Evolutionary conservation across 2,797 vertebrate genomes (phyloP).

Genomic region (Acomys russatus): DNA sequence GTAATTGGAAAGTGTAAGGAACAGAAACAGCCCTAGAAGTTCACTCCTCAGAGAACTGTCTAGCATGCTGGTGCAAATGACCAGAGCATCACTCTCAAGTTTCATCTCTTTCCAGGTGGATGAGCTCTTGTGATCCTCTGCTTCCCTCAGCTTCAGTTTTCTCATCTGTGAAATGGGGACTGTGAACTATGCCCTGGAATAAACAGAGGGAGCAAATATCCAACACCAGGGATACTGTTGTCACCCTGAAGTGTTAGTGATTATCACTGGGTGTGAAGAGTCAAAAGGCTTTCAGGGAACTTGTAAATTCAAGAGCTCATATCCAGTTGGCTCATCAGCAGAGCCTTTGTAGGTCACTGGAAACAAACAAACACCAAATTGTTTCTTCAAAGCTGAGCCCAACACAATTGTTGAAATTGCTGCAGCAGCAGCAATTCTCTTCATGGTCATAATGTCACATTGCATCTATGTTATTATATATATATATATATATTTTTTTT

Average conservation of each 20-base stretch:
- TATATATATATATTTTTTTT: conserved; percentile 55
- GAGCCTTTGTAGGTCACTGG: conserved; percentile 3
- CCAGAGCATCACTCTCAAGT: not conserved
- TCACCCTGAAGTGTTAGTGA: not conserved
- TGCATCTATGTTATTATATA: conserved; percentile 67
- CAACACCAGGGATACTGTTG: not conserved
- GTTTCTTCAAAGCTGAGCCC: conserved; percentile 58
- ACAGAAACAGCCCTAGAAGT: not conserved
- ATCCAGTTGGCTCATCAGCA: conserved; percentile 62
- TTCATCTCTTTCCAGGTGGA: not conserved
- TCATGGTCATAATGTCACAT: conserved; percentile 64
- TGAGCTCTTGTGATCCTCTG: not conserved
- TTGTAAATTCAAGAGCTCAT: conserved; percentile 50
- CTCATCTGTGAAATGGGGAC: conserved; percentile 15
- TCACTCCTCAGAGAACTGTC: not conserved
- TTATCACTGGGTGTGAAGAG: not conserved
- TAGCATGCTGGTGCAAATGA: not conserved
- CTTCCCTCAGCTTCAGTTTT: conserved; percentile 44
- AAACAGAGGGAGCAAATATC: not conserved
- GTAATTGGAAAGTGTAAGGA: not conserved
- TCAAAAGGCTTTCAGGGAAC: conserved; percentile 53
- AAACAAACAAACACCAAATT: not conserved
- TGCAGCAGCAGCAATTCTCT: conserved; percentile 32
- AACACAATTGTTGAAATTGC: conserved; percentile 61
- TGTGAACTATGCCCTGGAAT: not conserved